Conservation (phyloP, 2,113 vertebrate species). For the Amphilophus citrinellus region DNA sequence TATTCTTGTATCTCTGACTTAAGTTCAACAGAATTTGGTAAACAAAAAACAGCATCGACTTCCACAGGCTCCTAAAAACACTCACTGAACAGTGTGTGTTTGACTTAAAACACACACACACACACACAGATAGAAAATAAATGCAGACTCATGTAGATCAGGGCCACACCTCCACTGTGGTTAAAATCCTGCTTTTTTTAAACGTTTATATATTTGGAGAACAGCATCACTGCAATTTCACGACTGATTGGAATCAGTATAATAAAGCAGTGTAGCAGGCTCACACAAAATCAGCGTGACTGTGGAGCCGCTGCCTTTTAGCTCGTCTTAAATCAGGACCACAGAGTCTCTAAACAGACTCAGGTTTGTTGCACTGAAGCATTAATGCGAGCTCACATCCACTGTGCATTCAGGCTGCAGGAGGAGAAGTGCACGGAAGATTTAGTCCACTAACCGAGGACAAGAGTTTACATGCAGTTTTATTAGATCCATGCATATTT, state of each 20-base stretch:
- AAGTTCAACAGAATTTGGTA: constrained; percentile 63
- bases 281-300: neutral
- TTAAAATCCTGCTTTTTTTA: neutral
- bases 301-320: neutral
- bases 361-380: constrained; percentile 10
- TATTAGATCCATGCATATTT: neutral
- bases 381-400: neutral
- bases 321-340: neutral
- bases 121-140: neutral
- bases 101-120: neutral
- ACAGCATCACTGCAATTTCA: neutral
- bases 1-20: constrained; percentile 76
- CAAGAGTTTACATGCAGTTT: neutral
- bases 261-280: neutral
- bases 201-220: neutral
- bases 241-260: neutral
- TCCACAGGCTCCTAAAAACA: constrained; percentile 41
- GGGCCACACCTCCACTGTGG: neutral
- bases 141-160: neutral
- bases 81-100: too few species aligned
- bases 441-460: neutral
- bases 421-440: neutral
- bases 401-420: neutral
- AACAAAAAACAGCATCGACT: constrained; percentile 53
- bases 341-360: neutral